Base-by-base conservation (phyloP, 1,140 invertebrate species). In the Aporrectodea caliginosa region DNA sequence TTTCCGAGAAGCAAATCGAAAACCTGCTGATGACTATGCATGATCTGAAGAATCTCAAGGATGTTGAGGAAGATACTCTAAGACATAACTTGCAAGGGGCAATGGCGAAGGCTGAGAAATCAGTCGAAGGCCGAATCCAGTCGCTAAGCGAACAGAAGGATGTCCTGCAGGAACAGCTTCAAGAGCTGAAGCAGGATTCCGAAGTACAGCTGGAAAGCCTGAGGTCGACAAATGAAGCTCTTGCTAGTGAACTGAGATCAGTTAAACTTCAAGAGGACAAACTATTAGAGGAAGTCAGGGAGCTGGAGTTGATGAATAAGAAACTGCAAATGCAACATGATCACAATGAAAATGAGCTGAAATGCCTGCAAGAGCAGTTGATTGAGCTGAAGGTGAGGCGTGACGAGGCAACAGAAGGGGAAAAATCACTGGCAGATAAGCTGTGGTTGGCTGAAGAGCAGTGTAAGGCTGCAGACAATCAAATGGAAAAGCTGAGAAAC, bases 31-130 rank as follows among this genome's bases (percentile, higher is more conserved):
- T 22, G 43, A 58, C 43, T 12, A 58, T 58, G 43, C 43, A 58
- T 22, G 43, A 58, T 58, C 22, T 58, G 22, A 58, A 58, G 69
- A 83, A 85, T 29, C 78, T 86, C n/a, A 86, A 83, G 73, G 80
- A 82, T 35, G 68, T 85, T 0, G 84, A 82, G 69, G 85, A 85
- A 71, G 85, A 86, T 35, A 82, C 43, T 12, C 22, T 58, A 22
- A 58, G 22, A 22, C 6, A 58, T 12, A 58, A 22, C 22, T 22
- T 58, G 43, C 43, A 58, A 6, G 43, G 22, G 6, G 43, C 43
- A 22, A 22, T 87, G 29, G 83, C 82, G 2, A 80, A 76, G 27
- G 83, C 86, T 43, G 83, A 86, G 16, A 29, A 78, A 34, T 73
- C 75, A 58, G 14, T 35, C 30, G 78, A 77, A 33, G 34, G 68